Percentiles rank a stretch among this genome's conserved stretches.
phyloP scores from a whole-genome alignment of 2,113 vertebrate species.

The Actinemys pallida region DNA sequence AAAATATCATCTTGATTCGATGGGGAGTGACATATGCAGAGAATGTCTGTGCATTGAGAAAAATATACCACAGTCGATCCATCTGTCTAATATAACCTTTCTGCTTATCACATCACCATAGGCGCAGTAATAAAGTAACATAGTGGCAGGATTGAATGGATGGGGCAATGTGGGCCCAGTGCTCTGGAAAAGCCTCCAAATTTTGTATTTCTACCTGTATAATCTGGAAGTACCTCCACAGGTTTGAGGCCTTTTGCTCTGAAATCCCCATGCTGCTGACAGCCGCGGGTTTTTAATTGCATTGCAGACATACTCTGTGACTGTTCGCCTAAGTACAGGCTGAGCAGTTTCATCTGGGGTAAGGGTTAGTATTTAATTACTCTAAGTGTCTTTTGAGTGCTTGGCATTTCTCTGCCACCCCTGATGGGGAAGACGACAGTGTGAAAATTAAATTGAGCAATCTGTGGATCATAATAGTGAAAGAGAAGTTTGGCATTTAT shows the following conservation, averaged over 20 bases:
- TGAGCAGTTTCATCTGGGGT: neutral
- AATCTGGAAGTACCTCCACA: neutral
- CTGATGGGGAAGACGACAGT: slow-evolving; percentile 19
- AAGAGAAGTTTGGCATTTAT: neutral
- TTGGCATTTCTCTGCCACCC: slow-evolving; percentile 15
- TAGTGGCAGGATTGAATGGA: neutral
- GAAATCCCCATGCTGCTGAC: neutral
- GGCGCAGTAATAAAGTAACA: too few relatives aligned
- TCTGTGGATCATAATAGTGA: slow-evolving; percentile 33
- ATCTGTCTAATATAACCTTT: too few relatives aligned
- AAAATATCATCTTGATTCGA: neutral
- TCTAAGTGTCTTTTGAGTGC: slow-evolving; percentile 7
- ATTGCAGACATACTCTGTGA: neutral
- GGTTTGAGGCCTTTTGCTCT: neutral
- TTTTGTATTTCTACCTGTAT: neutral
- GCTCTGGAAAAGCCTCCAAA: neutral
- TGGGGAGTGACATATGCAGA: neutral
- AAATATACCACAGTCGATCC: neutral
- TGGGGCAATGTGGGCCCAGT: neutral
- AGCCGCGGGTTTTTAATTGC: neutral
- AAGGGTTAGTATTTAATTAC: neutral
- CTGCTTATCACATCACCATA: neutral
- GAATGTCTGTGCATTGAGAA: neutral
- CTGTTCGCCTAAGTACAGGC: slow-evolving; percentile 26
- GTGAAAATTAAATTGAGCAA: slow-evolving; percentile 42